Evolutionary conservation across 2,113 vertebrate species (phyloP).

Genomic region (Eptatretus burgeri): DNA sequence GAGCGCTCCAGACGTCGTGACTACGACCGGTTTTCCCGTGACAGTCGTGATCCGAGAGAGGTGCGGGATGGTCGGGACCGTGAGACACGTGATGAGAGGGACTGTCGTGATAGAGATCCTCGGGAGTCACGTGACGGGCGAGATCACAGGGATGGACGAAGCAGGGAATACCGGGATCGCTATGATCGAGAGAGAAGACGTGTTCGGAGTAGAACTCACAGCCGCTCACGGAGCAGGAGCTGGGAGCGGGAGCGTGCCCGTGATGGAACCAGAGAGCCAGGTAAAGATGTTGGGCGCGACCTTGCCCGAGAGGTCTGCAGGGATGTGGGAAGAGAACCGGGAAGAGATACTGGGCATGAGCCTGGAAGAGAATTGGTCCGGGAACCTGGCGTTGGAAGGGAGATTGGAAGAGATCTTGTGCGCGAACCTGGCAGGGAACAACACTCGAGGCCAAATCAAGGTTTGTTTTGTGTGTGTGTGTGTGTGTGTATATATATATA

Average conservation of each 20-base stretch:
- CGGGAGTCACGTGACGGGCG: not conserved
- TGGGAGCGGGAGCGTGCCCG: slow-evolving; percentile 51
- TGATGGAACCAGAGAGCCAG: slow-evolving; percentile 28
- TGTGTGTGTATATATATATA: no score
- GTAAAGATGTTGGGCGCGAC: no score
- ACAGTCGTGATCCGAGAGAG: not conserved
- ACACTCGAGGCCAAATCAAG: no score
- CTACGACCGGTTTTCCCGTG: slow-evolving; percentile 47
- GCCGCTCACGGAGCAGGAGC: slow-evolving; percentile 74
- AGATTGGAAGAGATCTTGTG: no score
- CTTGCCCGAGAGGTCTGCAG: no score
- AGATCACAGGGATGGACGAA: slow-evolving; percentile 33
- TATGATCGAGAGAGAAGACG: slow-evolving; percentile 69
- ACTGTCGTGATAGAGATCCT: not conserved
- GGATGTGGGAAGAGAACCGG: no score
- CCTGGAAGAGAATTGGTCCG: no score
- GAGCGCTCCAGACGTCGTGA: slow-evolving; percentile 79
- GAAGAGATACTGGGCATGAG: no score
- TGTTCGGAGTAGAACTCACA: slow-evolving; percentile 63
- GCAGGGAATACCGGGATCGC: slow-evolving; percentile 35
- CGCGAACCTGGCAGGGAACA: no score
- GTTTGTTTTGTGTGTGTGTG: no score
- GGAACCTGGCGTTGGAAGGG: no score
- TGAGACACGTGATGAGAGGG: slow-evolving; percentile 1
- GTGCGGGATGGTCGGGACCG: not conserved